Evolutionary conservation across 2,797 vertebrate genomes (phyloP).

Genomic region (Brachyalestes nurse): DNA sequence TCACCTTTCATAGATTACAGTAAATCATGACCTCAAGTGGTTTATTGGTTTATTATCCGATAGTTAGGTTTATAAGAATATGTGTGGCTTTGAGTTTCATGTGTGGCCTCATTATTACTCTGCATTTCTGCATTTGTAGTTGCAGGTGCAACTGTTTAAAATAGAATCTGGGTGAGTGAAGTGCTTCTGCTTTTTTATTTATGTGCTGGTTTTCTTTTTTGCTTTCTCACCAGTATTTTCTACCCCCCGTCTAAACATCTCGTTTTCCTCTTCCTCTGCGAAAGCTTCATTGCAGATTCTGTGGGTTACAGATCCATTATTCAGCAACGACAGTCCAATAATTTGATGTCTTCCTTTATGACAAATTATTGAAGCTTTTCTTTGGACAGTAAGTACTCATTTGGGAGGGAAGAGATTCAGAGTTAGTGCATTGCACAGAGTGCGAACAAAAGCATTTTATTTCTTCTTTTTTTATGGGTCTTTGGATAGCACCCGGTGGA

Average conservation of each 20-base stretch:
- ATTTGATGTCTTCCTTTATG: constrained; percentile 36
- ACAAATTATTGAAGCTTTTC: constrained; percentile 49
- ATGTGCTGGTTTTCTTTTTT: constrained; percentile 1
- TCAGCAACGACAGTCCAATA: constrained; percentile 37
- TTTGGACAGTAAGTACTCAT: constrained; percentile 44
- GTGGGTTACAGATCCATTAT: constrained; percentile 33
- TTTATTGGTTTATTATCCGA: background rate
- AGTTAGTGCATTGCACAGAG: constrained; percentile 29
- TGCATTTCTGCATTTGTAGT: background rate
- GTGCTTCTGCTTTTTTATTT: background rate
- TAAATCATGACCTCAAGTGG: no score
- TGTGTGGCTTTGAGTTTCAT: background rate
- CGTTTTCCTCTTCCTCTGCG: constrained; percentile 3
- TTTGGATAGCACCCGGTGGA: constrained; percentile 40
- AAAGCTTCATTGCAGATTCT: constrained; percentile 24
- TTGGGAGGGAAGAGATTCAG: constrained; percentile 34
- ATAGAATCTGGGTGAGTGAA: background rate
- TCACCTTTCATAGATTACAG: no score
- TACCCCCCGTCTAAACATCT: constrained; percentile 5
- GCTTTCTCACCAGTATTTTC: constrained; percentile 24
- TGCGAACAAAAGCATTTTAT: constrained; percentile 52
- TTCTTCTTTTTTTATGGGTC: constrained; percentile 39
- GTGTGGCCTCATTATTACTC: background rate
- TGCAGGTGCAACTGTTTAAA: constrained; percentile 42
- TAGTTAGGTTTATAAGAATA: background rate